Base-by-base conservation (phyloP, 2,113 vertebrate species). In the Petaurus breviceps region DNA sequence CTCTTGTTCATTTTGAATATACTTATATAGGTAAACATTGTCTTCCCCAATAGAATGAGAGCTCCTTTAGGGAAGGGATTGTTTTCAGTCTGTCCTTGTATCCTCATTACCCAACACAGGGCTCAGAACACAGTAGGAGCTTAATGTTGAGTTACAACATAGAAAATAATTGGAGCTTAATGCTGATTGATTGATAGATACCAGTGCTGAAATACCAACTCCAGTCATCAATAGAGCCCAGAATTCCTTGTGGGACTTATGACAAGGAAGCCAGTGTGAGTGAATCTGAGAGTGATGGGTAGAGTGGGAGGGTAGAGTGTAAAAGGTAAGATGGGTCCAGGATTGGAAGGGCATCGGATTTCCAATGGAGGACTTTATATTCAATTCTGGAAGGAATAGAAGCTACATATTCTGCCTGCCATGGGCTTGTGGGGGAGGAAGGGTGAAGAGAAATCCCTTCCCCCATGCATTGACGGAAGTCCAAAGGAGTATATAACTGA, bases 291-390 rank as follows among this genome's bases (percentile, higher is more conserved):
- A 25, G 6, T 55, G 24, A 24, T 8, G 8, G 25, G 51, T 51
- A 11, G 10, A 12, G 10, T 10, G 3, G 31, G 37, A 11, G 61
- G 11, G 37, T 19, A 0, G n/a, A n/a, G 14, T 5, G 3, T 0
- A 14, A 68, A 37, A 68, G 12, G 31, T 1, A 19, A 14, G 37
- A 77, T 68, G 61, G 14, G 31, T 31, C 1, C 61, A 77, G 14
- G 12, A 4, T 16, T n/a, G 37, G 31, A 19, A 16, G 31, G 37
- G 14, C 57, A 37, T n/a, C 1, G 37, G n/a, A 77, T 37, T 28
- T 9, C 28, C 28, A 61, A 10, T 8, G 10, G 55, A 61, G 55
- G 26, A 28, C 10, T 61, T 77, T 77, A 37, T n/a, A n/a, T 37
- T 68, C 4, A 3, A 68, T 77, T n/a, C 61, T n/a, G 12, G 37